These are phyloP conservation scores for Sparus aurata DNA, from an alignment of 2,797 vertebrate genomes.

Conservation along the genomic window DNA sequence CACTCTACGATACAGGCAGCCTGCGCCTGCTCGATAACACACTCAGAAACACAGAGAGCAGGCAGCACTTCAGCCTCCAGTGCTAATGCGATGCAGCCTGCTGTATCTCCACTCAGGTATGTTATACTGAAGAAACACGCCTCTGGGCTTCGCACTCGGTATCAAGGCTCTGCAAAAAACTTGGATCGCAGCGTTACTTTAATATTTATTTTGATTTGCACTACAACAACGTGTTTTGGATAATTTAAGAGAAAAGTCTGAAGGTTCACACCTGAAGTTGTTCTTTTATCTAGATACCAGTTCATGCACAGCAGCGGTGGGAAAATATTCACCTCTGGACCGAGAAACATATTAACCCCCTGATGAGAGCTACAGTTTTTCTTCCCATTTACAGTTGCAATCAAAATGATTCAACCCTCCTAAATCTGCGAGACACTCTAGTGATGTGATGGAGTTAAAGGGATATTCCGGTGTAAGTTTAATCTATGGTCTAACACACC, in stretches of 20 bases:
- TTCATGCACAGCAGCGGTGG: too few relatives aligned
- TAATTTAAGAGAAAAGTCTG: neutral
- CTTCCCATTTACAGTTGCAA: too few relatives aligned
- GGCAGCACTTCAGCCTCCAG: conserved; percentile 32
- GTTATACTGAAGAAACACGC: neutral
- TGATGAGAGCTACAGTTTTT: neutral
- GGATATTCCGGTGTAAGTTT: too few relatives aligned
- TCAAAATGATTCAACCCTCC: too few relatives aligned
- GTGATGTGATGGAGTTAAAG: too few relatives aligned
- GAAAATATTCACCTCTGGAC: neutral
- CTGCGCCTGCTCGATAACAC: conserved; percentile 57
- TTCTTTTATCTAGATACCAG: neutral
- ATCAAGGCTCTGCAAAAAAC: neutral
- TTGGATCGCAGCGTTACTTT: neutral
- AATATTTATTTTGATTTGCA: neutral
- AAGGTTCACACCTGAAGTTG: neutral
- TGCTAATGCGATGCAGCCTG: conserved; percentile 37
- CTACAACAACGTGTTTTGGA: neutral
- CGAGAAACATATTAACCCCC: too few relatives aligned
- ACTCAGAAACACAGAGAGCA: conserved; percentile 39
- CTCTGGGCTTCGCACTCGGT: neutral
- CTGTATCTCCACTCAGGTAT: conserved; percentile 13
- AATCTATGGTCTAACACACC: too few relatives aligned
- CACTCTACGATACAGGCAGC: conserved; percentile 31
- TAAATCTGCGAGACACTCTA: too few relatives aligned